Percentiles rank a stretch among this genome's conserved stretches.
phyloP scores from a whole-genome alignment of 2,888 invertebrate species.

The Andrena chrysosceles region DNA sequence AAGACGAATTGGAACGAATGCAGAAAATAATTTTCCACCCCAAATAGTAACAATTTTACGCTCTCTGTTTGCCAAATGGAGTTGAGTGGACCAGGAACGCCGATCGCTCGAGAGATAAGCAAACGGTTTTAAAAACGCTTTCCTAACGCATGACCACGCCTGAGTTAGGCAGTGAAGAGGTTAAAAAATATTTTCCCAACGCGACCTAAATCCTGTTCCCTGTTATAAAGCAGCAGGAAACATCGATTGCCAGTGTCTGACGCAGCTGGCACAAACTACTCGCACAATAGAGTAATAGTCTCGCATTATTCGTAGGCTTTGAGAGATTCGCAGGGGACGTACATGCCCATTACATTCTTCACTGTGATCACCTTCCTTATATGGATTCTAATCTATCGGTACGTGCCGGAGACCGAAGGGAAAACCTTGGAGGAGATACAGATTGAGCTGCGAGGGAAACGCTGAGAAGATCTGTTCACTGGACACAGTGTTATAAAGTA shows the following conservation, averaged over 20 bases:
- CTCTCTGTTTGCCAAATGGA: neutral
- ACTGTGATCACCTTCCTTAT: constrained; percentile 77
- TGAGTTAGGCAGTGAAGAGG: constrained; percentile 4
- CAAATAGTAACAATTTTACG: neutral
- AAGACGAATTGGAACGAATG: too few species aligned
- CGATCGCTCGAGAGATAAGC: constrained; percentile 2
- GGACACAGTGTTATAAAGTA: neutral
- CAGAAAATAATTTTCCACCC: neutral
- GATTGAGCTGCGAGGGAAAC: constrained; percentile 72
- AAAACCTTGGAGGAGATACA: constrained; percentile 83
- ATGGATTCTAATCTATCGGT: constrained; percentile 80
- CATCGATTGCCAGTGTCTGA: neutral
- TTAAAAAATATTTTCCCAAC: constrained; percentile 31
- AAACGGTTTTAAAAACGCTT: constrained; percentile 17
- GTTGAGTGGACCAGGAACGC: neutral
- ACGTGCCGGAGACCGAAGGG: constrained; percentile 83
- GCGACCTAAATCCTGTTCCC: constrained; percentile 18
- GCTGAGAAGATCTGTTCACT: constrained; percentile 5
- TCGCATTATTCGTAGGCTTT: constrained; percentile 72
- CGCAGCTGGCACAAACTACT: neutral
- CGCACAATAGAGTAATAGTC: constrained; percentile 7
- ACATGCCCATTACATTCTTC: constrained; percentile 79
- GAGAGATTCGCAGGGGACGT: constrained; percentile 77
- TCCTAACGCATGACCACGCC: constrained; percentile 15
- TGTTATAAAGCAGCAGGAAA: neutral